Evolutionary conservation across 2,888 invertebrate species (phyloP).

Genomic region (Pasiphila rectangulata): DNA sequence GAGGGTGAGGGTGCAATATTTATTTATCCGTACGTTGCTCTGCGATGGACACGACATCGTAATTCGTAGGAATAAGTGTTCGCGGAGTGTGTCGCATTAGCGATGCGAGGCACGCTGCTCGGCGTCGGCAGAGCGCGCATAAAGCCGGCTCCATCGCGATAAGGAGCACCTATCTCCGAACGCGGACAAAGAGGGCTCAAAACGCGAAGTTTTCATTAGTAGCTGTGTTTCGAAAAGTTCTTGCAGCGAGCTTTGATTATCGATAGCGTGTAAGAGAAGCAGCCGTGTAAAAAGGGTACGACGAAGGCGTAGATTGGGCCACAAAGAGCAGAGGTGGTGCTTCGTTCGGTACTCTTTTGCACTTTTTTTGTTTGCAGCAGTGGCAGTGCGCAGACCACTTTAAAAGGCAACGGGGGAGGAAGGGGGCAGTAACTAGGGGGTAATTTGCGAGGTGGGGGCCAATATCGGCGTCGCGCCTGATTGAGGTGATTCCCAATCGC

Average conservation of each 20-base stretch:
- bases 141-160: conserved; percentile 68
- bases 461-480: conserved; percentile 77
- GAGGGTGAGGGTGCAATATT: conserved; percentile 81
- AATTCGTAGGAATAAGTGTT: conserved; percentile 59
- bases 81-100: conserved; percentile 56
- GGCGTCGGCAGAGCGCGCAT: conserved; percentile 42
- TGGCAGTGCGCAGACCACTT: conserved; percentile 80
- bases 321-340: conserved; percentile 80
- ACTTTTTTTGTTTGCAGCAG: conserved; percentile 78
- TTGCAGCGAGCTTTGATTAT: conserved; percentile 74
- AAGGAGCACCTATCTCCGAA: conserved; percentile 66
- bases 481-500: conserved; percentile 75
- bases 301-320: conserved; percentile 77
- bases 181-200: conserved; percentile 67
- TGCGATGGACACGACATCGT: conserved; percentile 66
- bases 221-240: conserved; percentile 67
- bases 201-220: conserved; percentile 79
- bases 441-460: conserved; percentile 78
- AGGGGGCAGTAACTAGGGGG: conserved; percentile 76
- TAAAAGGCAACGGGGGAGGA: conserved; percentile 75
- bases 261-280: conserved; percentile 76
- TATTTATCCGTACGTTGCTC: conserved; percentile 77
- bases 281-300: conserved; percentile 73
- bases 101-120: conserved; percentile 61
- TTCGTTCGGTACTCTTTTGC: conserved; percentile 70